Conservation (phyloP, 2,797 vertebrate species). For the Acropternis orthonyx region DNA sequence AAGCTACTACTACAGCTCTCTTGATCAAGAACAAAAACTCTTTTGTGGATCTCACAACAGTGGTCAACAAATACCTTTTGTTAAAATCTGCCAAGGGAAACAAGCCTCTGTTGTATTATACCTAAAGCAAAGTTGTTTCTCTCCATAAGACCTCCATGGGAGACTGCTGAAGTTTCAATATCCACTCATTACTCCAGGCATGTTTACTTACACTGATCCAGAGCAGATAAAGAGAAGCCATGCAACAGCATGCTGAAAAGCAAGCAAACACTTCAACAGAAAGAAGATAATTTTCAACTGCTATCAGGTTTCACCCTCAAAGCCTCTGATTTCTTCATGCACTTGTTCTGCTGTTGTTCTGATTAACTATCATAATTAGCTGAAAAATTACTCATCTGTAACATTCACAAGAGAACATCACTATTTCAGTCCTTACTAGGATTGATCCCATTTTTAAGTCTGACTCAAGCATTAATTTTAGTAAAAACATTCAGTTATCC, state of each 20-base stretch:
- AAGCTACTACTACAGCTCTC: background rate
- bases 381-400: background rate
- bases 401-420: background rate
- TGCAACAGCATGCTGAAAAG: background rate
- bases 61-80: background rate
- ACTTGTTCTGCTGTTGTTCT: background rate
- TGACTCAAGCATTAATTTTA: background rate
- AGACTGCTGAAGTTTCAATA: background rate
- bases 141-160: background rate
- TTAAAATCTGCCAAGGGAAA: background rate
- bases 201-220: background rate
- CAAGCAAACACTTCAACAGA: background rate
- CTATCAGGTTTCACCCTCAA: background rate
- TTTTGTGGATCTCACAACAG: background rate
- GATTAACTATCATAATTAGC: background rate
- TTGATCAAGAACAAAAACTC: background rate
- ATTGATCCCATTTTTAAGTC: background rate
- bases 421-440: background rate
- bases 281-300: background rate
- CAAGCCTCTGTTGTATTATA: background rate
- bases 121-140: background rate
- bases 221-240: background rate
- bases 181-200: background rate
- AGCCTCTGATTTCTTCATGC: background rate
- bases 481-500: background rate